These are phyloP conservation scores for Drosophila quadrilineata DNA, from an alignment of 1,140 invertebrate species.

Conservation along the genomic window DNA sequence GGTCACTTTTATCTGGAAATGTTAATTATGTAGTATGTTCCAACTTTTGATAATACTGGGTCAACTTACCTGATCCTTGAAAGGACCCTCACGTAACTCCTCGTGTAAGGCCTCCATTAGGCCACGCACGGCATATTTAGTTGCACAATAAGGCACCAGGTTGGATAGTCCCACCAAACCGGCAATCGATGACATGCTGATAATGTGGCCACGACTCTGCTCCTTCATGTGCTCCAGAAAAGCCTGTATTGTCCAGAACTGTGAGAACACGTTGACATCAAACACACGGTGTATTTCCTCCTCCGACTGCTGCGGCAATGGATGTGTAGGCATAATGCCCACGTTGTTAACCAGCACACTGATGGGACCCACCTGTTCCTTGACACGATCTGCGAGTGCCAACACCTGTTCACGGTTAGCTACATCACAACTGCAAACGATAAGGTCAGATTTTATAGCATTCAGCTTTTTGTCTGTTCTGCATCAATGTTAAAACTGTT, in stretches of 20 bases:
- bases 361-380: constrained; percentile 85
- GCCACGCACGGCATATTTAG: constrained; percentile 90
- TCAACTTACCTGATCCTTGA: constrained; percentile 56
- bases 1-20: constrained; percentile 87
- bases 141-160: constrained; percentile 90
- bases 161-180: constrained; percentile 87
- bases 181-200: constrained; percentile 90
- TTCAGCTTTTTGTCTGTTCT: no score
- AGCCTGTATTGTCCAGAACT: constrained; percentile 89
- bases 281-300: constrained; percentile 86
- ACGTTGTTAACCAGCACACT: constrained; percentile 90
- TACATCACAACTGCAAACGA: constrained; percentile 86
- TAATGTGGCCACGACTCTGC: constrained; percentile 89
- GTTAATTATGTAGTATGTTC: not conserved
- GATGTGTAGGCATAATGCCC: constrained; percentile 88
- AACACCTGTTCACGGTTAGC: constrained; percentile 84
- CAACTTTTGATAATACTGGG: not conserved
- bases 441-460: not conserved
- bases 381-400: constrained; percentile 83
- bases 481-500: no score
- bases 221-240: constrained; percentile 90
- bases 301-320: constrained; percentile 83
- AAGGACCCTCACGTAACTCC: constrained; percentile 84
- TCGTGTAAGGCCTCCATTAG: constrained; percentile 88
- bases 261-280: constrained; percentile 87